Percentiles rank a stretch among this genome's conserved stretches.
phyloP scores from a whole-genome alignment of 2,888 invertebrate genomes.

The Melinopterus prodromus region DNA sequence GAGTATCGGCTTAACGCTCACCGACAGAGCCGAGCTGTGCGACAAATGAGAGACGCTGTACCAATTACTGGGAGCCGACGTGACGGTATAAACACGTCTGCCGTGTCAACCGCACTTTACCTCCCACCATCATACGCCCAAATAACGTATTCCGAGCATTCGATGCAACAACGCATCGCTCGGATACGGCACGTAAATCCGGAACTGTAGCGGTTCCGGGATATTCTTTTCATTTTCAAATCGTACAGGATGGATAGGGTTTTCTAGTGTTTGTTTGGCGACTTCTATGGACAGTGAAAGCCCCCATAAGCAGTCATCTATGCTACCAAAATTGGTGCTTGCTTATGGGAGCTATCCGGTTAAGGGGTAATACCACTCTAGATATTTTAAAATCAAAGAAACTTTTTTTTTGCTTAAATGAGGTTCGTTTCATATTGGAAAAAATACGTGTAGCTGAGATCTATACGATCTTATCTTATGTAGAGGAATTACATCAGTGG shows the following conservation, averaged over 20 bases:
- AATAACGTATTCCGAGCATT: background rate
- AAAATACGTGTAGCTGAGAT: no score
- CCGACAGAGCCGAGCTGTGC: background rate
- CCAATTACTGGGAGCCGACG: constrained; percentile 4
- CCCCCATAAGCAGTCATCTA: no score
- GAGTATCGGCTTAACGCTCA: background rate
- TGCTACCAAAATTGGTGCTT: no score
- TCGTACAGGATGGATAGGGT: background rate
- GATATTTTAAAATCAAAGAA: no score
- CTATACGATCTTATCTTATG: no score
- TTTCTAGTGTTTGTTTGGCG: background rate
- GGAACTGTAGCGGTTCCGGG: background rate
- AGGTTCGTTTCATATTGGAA: no score
- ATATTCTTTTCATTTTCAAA: background rate
- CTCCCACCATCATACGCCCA: background rate
- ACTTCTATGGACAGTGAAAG: background rate
- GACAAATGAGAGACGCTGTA: constrained; percentile 4
- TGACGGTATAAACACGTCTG: constrained; percentile 4
- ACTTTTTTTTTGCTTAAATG: no score
- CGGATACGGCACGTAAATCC: background rate
- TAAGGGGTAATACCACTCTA: no score
- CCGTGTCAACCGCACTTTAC: constrained; percentile 4
- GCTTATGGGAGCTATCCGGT: no score
- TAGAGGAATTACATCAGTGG: no score
- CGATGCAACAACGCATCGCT: background rate